These are phyloP conservation scores for Charadrius vociferus DNA, from an alignment of 2,113 vertebrate genomes.

Conservation along the genomic window DNA sequence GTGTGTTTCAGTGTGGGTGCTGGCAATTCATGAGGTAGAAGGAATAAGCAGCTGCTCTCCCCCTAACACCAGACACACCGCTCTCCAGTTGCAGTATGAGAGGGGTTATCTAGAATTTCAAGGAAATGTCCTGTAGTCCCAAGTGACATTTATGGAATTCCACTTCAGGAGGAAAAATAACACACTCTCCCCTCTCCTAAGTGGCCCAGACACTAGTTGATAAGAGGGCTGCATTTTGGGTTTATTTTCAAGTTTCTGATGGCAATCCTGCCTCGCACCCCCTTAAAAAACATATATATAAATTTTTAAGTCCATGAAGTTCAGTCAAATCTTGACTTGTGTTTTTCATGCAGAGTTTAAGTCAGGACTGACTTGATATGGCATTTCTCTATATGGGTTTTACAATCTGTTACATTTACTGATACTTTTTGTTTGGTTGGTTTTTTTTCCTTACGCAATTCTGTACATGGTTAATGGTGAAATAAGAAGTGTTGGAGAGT, in stretches of 20 bases:
- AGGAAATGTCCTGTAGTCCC: not conserved
- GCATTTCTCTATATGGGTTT: not conserved
- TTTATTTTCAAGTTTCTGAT: not conserved
- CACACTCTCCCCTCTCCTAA: not conserved
- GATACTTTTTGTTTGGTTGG: not conserved
- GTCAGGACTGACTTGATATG: not conserved
- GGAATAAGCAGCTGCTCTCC: not conserved
- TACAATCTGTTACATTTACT: not conserved
- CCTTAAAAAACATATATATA: not conserved
- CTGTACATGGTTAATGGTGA: slow-evolving; percentile 7
- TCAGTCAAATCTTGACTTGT: not conserved
- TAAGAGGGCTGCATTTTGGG: not conserved
- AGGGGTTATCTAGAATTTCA: not conserved
- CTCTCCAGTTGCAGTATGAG: not conserved
- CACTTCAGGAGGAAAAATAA: not conserved
- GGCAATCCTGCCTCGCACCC: not conserved
- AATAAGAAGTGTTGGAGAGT: not conserved
- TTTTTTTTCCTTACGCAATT: not conserved
- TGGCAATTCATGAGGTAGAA: not conserved
- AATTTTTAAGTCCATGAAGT: not conserved
- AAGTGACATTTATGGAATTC: not conserved
- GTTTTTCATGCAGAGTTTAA: slow-evolving; percentile 15
- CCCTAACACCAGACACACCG: not conserved
- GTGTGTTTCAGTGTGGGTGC: not conserved
- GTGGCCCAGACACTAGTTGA: not conserved